phyloP scores from a whole-genome alignment of 2,888 invertebrate genomes.

The Leptarthrus brevirostris region DNA sequence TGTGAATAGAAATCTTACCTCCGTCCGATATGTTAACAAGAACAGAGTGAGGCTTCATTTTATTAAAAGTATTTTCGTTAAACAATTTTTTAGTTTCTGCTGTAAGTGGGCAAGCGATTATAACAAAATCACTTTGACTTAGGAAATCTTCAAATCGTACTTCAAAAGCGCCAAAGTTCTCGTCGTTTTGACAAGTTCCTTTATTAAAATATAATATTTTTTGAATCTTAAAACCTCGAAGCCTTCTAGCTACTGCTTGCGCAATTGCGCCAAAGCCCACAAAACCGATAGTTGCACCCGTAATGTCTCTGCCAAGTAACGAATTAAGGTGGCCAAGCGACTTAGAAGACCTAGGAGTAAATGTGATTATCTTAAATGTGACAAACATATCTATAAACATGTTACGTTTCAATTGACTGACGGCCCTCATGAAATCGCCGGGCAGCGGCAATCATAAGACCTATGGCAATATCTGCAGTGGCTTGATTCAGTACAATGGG shows the following conservation, averaged over 20 bases:
- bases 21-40: slow-evolving; percentile 80
- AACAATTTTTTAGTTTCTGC: slow-evolving; percentile 76
- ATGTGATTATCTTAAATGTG: not conserved
- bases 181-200: slow-evolving; percentile 70
- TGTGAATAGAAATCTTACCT: slow-evolving; percentile 63
- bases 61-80: slow-evolving; percentile 73
- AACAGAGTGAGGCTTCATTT: slow-evolving; percentile 80
- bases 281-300: slow-evolving; percentile 83
- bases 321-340: slow-evolving; percentile 77
- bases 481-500: slow-evolving; percentile 81
- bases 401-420: slow-evolving; percentile 70
- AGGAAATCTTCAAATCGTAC: slow-evolving; percentile 73
- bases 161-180: slow-evolving; percentile 70
- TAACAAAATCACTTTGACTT: slow-evolving; percentile 74
- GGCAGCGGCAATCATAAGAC: slow-evolving; percentile 79
- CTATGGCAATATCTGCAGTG: slow-evolving; percentile 85
- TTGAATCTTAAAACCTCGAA: slow-evolving; percentile 76
- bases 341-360: slow-evolving; percentile 71
- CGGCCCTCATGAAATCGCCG: slow-evolving; percentile 83
- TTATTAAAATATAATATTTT: slow-evolving; percentile 78
- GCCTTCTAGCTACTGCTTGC: slow-evolving; percentile 77
- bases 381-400: not conserved
- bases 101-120: slow-evolving; percentile 73
- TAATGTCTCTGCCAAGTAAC: slow-evolving; percentile 83
- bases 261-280: slow-evolving; percentile 87